These are phyloP conservation scores for Holothuria scabra DNA, from an alignment of 53 echinoderm and acorn worm genomes.

Conservation along the genomic window DNA sequence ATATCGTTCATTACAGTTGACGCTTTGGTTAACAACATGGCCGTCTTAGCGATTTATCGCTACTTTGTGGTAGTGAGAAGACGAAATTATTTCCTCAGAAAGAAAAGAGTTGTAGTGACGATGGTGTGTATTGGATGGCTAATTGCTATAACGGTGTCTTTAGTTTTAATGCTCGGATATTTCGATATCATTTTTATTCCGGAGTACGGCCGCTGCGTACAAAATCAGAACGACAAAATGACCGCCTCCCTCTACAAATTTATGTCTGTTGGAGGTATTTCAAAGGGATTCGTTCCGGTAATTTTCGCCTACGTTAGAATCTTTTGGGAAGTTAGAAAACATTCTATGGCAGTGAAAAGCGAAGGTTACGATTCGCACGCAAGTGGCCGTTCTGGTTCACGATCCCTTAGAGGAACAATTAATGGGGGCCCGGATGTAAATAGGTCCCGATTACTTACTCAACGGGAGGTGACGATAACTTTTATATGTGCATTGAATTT, in stretches of 20 bases:
- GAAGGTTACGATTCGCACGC: too few species aligned
- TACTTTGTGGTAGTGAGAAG: constrained; percentile 35
- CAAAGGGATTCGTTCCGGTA: constrained; percentile 14
- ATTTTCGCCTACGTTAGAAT: constrained; percentile 27
- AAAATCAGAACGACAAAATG: not conserved
- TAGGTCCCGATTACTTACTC: constrained; percentile 8
- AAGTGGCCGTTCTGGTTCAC: too few species aligned
- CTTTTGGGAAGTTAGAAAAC: constrained; percentile 32
- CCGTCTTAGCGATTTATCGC: constrained; percentile 23
- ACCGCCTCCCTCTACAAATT: constrained; percentile 25
- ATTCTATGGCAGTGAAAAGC: not conserved
- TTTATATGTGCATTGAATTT: constrained; percentile 19
- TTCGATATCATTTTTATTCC: not conserved
- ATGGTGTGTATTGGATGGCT: constrained; percentile 15
- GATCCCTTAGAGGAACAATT: not conserved
- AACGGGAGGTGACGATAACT: constrained; percentile 15
- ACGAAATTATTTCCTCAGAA: constrained; percentile 24
- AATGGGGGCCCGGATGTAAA: not conserved
- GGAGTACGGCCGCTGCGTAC: constrained; percentile 10
- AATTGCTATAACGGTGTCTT: not conserved
- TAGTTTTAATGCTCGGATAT: not conserved
- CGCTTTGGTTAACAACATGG: constrained; percentile 37
- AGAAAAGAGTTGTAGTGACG: constrained; percentile 6
- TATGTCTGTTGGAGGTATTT: constrained; percentile 13
- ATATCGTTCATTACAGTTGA: constrained; percentile 19